Evolutionary conservation across 2,888 invertebrate genomes (phyloP), one percentile per base, ranked within the genome.

Genomic region (Podotricha telesiphe): DNA sequence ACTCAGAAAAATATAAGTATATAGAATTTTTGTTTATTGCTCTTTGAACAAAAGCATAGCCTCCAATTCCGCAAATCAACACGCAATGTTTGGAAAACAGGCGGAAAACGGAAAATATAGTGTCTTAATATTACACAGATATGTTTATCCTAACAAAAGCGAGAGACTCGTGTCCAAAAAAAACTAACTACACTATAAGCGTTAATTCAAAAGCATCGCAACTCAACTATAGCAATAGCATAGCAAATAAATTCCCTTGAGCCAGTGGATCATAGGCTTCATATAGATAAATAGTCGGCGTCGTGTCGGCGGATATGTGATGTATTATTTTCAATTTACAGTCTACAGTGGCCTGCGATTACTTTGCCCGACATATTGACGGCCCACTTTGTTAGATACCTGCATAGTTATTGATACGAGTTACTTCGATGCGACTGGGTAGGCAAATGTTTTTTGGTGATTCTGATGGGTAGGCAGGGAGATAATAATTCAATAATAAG

Each of bases 271-370:
- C 59, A 59, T 45, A 20, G 22, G 59, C 59, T 59, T 28, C 45
- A 45, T 28, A 59, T 17, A 59, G 59, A 59, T 59, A 59, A 59
- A 59, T 59, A 42, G 59, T 59, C 42, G 11, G 59, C 42, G 45
- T 45, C 45, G 45, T 45, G 45, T 59, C 56, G 71, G 71, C 71
- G 67, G 63, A 72, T 73, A 69, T 73, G 74, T 75, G 75, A 75
- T 73, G 69, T 73, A 76, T 77, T 74, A 74, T 75, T 77, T 77
- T 76, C 76, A 74, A 76, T 77, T 76, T 74, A 56, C 71, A 68
- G 65, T 68, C 68, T 68, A 58, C 68, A 68, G 55, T 66, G 58
- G 56, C 68, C 63, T 51, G 62, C 71, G 68, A 68, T 67, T 71
- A 68, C 65, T 71, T 68, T 62, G 22, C 61, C 68, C 37, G 70